Evolutionary conservation across 2,113 vertebrate species (phyloP).

Genomic region (Sisor rabdophorus): DNA sequence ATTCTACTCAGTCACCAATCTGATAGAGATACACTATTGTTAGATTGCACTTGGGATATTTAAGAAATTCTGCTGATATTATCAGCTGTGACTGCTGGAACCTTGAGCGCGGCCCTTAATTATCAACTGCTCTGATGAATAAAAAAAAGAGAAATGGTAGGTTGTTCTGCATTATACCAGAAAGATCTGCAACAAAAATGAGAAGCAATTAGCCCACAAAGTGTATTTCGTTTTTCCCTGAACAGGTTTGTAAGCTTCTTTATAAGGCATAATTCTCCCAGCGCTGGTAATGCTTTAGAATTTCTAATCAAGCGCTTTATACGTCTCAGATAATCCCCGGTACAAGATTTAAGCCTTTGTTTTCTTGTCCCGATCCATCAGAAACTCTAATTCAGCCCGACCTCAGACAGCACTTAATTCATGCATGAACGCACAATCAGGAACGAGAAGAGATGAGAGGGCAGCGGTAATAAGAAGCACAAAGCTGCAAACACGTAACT

Average conservation of each 20-base stretch:
- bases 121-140: no score
- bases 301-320: constrained; percentile 33
- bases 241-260: constrained; percentile 27
- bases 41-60: background rate
- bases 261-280: constrained; percentile 19
- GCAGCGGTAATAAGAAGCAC: constrained; percentile 32
- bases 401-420: constrained; percentile 26
- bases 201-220: background rate
- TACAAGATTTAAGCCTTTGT: constrained; percentile 39
- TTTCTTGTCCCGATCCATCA: constrained; percentile 27
- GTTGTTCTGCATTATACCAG: no score
- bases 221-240: background rate
- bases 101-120: background rate
- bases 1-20: background rate
- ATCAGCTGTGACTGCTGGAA: background rate
- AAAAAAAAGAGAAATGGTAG: no score
- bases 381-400: constrained; percentile 23
- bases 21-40: background rate
- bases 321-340: constrained; percentile 32
- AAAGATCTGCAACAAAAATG: no score
- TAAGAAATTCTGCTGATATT: background rate
- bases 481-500: constrained; percentile 30
- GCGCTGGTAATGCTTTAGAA: constrained; percentile 30
- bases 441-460: constrained; percentile 20
- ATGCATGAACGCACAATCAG: constrained; percentile 28